A percentile compares a stretch with the other conserved stretches of the same genome.
phyloP scores from a whole-genome alignment of 2,888 invertebrate genomes.

The Tenthredo distinguenda region DNA sequence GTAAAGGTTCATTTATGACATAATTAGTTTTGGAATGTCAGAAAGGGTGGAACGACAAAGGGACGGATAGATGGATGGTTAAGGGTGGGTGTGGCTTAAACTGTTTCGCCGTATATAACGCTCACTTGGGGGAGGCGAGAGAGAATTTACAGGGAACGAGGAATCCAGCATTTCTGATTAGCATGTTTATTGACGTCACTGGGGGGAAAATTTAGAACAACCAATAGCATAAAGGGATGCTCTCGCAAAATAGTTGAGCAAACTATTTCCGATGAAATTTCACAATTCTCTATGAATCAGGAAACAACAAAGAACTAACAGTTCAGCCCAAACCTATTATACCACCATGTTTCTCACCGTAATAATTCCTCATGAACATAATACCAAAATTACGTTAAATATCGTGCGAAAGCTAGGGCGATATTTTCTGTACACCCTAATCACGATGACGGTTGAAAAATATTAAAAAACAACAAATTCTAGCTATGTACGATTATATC shows the following conservation, averaged over 20 bases:
- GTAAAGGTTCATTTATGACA: constrained; percentile 57
- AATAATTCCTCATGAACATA: constrained; percentile 12
- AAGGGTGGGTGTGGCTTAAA: constrained; percentile 45
- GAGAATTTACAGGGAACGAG: constrained; percentile 44
- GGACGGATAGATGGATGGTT: constrained; percentile 49
- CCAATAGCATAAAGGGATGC: constrained; percentile 41
- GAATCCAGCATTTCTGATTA: constrained; percentile 51
- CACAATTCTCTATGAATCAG: constrained; percentile 37
- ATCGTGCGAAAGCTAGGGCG: background rate
- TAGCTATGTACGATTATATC: background rate
- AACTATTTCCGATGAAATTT: constrained; percentile 46
- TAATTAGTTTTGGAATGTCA: constrained; percentile 60
- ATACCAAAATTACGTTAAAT: constrained; percentile 1
- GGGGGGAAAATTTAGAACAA: constrained; percentile 45
- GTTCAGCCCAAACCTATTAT: constrained; percentile 18
- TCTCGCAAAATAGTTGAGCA: constrained; percentile 34
- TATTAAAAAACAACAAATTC: background rate
- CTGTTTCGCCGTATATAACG: constrained; percentile 52
- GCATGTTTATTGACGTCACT: constrained; percentile 54
- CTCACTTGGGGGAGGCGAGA: constrained; percentile 45
- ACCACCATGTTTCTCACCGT: background rate
- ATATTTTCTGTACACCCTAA: background rate
- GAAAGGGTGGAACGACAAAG: constrained; percentile 51
- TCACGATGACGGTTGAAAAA: background rate
- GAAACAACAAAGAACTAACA: constrained; percentile 29